These are phyloP conservation scores for Tiaroga cobitis DNA, from an alignment of 2,797 vertebrate species.

Conservation along the genomic window DNA sequence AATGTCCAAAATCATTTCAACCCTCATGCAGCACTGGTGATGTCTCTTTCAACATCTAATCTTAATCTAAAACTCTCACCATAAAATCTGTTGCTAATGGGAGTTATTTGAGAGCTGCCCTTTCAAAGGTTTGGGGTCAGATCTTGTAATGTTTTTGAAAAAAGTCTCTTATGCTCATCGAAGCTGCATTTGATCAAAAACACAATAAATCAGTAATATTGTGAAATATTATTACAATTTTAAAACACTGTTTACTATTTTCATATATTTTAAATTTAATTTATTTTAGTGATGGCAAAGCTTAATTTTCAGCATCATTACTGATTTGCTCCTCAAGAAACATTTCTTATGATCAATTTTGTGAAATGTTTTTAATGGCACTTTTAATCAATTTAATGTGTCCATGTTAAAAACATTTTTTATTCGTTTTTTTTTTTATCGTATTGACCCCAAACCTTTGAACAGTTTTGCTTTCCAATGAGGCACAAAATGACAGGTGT, in stretches of 20 bases:
- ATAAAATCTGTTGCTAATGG: neutral
- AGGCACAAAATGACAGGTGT: constrained; percentile 7
- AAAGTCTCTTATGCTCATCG: neutral
- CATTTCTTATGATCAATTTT: neutral
- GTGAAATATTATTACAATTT: neutral
- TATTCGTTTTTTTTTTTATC: too few species aligned
- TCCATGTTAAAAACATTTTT: neutral
- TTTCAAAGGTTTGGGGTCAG: neutral
- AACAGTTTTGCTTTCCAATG: neutral
- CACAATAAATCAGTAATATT: neutral
- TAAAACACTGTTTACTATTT: neutral
- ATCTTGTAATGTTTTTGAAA: neutral
- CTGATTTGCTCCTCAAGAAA: neutral
- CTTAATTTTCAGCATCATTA: neutral
- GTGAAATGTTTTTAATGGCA: neutral
- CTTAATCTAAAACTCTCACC: neutral
- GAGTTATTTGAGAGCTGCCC: constrained; percentile 1
- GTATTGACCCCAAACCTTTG: neutral
- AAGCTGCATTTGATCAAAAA: neutral
- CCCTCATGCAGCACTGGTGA: neutral
- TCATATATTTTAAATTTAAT: neutral
- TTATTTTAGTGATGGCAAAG: neutral
- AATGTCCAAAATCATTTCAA: neutral
- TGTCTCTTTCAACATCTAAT: neutral
- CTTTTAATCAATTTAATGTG: neutral